Evolutionary conservation across 2,113 vertebrate species (phyloP).

Genomic region (pig (Sus scrofa)): DNA sequence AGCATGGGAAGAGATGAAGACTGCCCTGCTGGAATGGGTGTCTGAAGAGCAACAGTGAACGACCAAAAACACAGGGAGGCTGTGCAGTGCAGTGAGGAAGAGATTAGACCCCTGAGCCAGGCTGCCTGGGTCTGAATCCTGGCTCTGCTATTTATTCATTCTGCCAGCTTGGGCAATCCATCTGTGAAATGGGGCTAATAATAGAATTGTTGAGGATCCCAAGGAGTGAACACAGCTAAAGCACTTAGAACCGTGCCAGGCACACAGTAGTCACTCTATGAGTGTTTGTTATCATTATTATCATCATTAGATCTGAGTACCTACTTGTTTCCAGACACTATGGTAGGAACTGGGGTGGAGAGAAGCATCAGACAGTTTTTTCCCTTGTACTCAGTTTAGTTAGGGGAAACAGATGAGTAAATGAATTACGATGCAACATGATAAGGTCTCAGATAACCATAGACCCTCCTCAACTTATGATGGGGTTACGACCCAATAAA

Average conservation of each 20-base stretch:
- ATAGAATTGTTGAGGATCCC: slow-evolving; percentile 10
- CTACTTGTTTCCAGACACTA: slow-evolving; percentile 8
- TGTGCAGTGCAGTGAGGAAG: neutral
- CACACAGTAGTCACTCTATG: neutral
- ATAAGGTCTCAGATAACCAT: slow-evolving; percentile 27
- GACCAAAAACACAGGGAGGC: neutral
- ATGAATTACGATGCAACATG: neutral
- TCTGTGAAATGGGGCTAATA: slow-evolving; percentile 44
- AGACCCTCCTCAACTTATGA: neutral
- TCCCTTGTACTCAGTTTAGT: slow-evolving; percentile 11
- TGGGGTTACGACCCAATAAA: neutral
- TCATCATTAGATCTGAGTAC: neutral
- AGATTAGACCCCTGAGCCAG: slow-evolving; percentile 21
- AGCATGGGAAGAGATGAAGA: slow-evolving; percentile 28
- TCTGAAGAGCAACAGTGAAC: slow-evolving; percentile 15
- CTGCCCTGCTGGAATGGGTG: neutral
- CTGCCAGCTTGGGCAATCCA: slow-evolving; percentile 46
- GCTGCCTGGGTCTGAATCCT: neutral
- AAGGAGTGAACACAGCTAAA: slow-evolving; percentile 13
- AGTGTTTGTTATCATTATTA: neutral
- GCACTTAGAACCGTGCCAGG: neutral
- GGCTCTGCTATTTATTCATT: slow-evolving; percentile 35
- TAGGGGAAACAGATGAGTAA: slow-evolving; percentile 27
- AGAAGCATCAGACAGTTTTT: neutral
- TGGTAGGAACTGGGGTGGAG: neutral